Conservation (phyloP, 2,888 invertebrate genomes). For the Acanthopleura granulata region DNA sequence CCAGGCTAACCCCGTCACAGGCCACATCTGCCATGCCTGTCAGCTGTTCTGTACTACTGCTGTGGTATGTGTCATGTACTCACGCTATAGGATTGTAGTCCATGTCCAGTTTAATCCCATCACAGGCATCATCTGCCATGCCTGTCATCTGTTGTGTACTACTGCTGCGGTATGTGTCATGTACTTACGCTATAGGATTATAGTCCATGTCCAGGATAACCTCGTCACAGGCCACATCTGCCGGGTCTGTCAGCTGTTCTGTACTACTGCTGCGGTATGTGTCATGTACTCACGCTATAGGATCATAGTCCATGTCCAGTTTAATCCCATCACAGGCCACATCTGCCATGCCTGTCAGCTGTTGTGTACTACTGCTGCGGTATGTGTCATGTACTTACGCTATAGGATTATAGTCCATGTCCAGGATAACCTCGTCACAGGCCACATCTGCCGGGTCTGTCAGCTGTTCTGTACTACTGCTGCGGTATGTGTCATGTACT, state of each 20-base stretch:
- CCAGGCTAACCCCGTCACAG: conserved; percentile 65
- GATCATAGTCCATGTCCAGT: conserved; percentile 62
- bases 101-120: conserved; percentile 66
- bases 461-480: too few relatives aligned
- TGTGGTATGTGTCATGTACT: too few relatives aligned
- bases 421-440: conserved; percentile 65
- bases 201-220: conserved; percentile 66
- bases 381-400: conserved; percentile 52
- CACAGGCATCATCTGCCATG: conserved; percentile 56
- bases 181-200: conserved; percentile 60
- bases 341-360: conserved; percentile 31
- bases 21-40: conserved; percentile 46
- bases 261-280: neutral
- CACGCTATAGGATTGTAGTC: conserved; percentile 46
- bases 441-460: conserved; percentile 45
- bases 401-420: conserved; percentile 62
- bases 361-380: neutral
- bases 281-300: conserved; percentile 60
- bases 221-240: conserved; percentile 64
- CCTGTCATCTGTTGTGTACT: too few relatives aligned
- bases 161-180: neutral
- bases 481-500: conserved; percentile 36
- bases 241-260: too few relatives aligned
- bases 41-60: too few relatives aligned
- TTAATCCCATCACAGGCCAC: conserved; percentile 66